A percentile compares a stretch with the other conserved stretches of the same genome.
phyloP scores from a whole-genome alignment of 2,888 invertebrate genomes.

The Apamea monoglypha region DNA sequence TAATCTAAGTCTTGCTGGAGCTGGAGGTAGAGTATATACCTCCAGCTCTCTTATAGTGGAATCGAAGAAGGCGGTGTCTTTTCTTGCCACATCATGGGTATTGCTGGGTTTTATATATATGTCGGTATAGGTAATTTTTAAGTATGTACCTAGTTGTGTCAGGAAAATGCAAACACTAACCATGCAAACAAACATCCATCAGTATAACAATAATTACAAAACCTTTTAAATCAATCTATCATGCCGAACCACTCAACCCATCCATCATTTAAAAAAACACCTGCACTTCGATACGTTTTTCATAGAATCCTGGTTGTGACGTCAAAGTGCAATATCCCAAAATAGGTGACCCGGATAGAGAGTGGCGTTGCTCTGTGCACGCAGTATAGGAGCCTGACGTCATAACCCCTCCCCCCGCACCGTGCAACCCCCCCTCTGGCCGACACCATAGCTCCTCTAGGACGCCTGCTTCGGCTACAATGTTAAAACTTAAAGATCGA shows the following conservation, averaged over 20 bases:
- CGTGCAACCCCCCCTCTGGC: constrained; percentile 41
- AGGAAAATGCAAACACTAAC: background rate
- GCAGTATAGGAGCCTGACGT: constrained; percentile 80
- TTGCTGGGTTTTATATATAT: background rate
- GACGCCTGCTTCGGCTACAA: constrained; percentile 36
- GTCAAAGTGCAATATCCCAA: constrained; percentile 79
- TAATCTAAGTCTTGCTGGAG: no score
- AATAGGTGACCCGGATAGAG: constrained; percentile 84
- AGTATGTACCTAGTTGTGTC: background rate
- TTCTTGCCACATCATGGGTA: background rate
- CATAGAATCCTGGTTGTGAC: constrained; percentile 62
- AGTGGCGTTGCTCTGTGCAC: constrained; percentile 75
- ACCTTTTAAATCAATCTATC: constrained; percentile 11
- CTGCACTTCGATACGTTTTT: constrained; percentile 25
- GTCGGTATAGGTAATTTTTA: background rate
- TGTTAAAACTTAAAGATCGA: constrained; percentile 42
- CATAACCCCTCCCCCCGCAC: constrained; percentile 65
- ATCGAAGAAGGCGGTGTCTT: background rate
- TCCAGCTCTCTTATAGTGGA: no score
- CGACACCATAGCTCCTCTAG: constrained; percentile 52
- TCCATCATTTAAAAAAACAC: constrained; percentile 13
- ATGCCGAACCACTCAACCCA: background rate
- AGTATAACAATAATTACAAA: background rate
- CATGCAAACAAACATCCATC: background rate
- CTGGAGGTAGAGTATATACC: no score